Evolutionary conservation across 1,140 invertebrate species (phyloP).

Genomic region (Bombus breviceps): DNA sequence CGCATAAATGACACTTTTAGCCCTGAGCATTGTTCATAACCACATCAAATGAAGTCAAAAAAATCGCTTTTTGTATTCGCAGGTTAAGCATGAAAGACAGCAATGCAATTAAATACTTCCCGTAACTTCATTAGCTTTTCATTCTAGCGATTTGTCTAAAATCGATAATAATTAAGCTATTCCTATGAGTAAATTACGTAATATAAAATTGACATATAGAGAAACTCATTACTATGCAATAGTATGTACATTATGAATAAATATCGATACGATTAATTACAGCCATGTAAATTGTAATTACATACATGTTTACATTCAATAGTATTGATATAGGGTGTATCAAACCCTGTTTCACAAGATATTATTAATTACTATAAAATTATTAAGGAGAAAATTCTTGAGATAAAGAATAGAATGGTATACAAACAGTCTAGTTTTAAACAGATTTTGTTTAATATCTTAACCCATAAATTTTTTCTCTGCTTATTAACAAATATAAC

Average conservation of each 20-base stretch:
- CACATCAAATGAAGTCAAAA: not conserved
- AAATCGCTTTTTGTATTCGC: not conserved
- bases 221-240: not conserved
- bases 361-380: too few relatives aligned
- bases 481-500: too few relatives aligned
- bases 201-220: not conserved
- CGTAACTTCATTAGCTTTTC: not conserved
- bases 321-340: not conserved
- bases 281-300: not conserved
- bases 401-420: too few relatives aligned
- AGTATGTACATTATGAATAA: not conserved
- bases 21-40: not conserved
- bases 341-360: not conserved
- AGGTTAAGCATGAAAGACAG: not conserved
- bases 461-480: too few relatives aligned
- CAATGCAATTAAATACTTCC: not conserved
- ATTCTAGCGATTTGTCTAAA: not conserved
- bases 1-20: not conserved
- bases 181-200: not conserved
- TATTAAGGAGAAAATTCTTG: too few relatives aligned
- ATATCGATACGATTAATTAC: not conserved
- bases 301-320: too few relatives aligned
- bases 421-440: too few relatives aligned
- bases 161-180: conserved; percentile 3
- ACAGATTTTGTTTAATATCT: too few relatives aligned